Conservation (phyloP, 2,888 invertebrate genomes). For the Ferdinandea cuprea region DNA sequence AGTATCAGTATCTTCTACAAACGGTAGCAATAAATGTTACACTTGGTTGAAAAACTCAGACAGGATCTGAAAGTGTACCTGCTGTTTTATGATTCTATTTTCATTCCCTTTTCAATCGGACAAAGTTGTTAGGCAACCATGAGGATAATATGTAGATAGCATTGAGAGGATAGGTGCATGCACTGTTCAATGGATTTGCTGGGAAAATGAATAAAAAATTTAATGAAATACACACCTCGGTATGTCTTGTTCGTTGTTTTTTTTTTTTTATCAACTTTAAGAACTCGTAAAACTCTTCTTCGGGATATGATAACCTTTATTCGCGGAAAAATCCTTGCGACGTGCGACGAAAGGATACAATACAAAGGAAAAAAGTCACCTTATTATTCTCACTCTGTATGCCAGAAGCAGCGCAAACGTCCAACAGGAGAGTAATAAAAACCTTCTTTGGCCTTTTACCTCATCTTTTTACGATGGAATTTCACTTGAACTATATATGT, state of each 20-base stretch:
- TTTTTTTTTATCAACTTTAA: constrained; percentile 32
- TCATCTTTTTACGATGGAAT: constrained; percentile 69
- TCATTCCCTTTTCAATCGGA: constrained; percentile 44
- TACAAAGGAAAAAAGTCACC: constrained; percentile 32
- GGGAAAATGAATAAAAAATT: constrained; percentile 14
- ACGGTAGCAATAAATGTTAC: constrained; percentile 58
- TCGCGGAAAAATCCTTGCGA: constrained; percentile 47
- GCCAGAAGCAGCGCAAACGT: constrained; percentile 13
- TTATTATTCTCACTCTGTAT: constrained; percentile 57
- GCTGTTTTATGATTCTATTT: constrained; percentile 52
- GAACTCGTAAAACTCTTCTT: constrained; percentile 60
- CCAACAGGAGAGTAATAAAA: constrained; percentile 70
- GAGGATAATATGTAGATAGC: constrained; percentile 3
- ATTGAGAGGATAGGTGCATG: not conserved
- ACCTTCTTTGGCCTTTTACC: constrained; percentile 13
- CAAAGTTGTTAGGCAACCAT: constrained; percentile 2
- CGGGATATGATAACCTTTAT: constrained; percentile 46
- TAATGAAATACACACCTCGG: constrained; percentile 16
- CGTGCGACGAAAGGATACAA: constrained; percentile 33
- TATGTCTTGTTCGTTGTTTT: too few species aligned
- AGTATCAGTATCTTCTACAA: constrained; percentile 31
- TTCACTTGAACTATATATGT: constrained; percentile 36
- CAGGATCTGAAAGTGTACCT: constrained; percentile 37
- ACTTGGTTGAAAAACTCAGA: not conserved
- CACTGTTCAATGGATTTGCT: constrained; percentile 15